These are phyloP conservation scores for Megastigmus dorsalis DNA, from an alignment of 2,888 invertebrate genomes.

Conservation along the genomic window DNA sequence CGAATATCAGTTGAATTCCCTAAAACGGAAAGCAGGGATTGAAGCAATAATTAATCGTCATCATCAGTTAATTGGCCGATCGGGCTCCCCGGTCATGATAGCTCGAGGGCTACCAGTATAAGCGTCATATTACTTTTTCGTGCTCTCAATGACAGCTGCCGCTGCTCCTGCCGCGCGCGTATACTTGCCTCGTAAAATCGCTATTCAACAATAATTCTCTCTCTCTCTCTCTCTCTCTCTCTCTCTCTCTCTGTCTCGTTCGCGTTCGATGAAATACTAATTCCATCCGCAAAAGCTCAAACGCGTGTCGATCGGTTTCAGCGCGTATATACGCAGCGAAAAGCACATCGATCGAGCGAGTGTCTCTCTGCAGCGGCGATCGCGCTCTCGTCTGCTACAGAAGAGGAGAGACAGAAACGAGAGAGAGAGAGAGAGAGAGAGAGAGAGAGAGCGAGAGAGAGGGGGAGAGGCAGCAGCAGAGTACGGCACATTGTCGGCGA, in stretches of 20 bases:
- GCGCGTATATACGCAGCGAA: neutral
- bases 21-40: neutral
- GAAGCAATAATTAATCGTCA: slow-evolving; percentile 15
- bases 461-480: no score
- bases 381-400: no score
- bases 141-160: no score
- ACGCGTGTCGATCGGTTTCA: neutral
- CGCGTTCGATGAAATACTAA: slow-evolving; percentile 26
- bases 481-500: slow-evolving; percentile 16
- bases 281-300: slow-evolving; percentile 19
- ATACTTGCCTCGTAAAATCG: slow-evolving; percentile 2
- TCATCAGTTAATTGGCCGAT: slow-evolving; percentile 6
- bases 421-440: neutral
- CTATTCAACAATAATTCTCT: slow-evolving; percentile 16
- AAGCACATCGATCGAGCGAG: no score
- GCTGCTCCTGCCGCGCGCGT: neutral
- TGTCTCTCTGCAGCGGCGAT: no score
- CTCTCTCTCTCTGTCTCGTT: no score
- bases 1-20: neutral
- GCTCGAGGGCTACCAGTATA: neutral
- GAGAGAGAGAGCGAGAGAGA: neutral
- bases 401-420: neutral
- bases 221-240: no score
- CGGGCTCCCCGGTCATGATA: neutral
- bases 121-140: slow-evolving; percentile 11